Evolutionary conservation across 2,113 vertebrate genomes (phyloP).

Genomic region (Ellobius talpinus): DNA sequence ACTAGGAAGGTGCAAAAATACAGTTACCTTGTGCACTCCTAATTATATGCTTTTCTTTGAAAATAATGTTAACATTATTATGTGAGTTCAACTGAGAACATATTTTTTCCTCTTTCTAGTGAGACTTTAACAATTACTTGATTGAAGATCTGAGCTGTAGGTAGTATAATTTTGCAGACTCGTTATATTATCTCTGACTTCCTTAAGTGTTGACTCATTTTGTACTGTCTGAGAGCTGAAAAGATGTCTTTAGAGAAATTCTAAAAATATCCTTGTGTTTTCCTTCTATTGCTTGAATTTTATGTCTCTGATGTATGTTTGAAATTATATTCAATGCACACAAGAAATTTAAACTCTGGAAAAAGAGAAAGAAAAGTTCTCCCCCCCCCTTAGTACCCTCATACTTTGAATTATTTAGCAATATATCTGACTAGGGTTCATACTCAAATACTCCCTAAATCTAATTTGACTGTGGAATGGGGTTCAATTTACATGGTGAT

Average conservation of each 20-base stretch:
- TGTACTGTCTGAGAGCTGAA: constrained; percentile 64
- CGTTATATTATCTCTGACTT: constrained; percentile 74
- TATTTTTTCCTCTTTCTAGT: constrained; percentile 69
- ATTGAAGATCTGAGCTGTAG: constrained; percentile 75
- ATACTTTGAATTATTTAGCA: constrained; percentile 81
- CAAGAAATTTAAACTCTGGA: constrained; percentile 49
- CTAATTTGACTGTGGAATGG: constrained; percentile 87
- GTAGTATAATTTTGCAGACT: constrained; percentile 73
- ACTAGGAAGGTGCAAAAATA: background rate
- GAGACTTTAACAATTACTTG: constrained; percentile 77
- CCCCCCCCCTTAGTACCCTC: constrained; percentile 60
- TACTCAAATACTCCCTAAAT: constrained; percentile 85
- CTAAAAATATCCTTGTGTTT: constrained; percentile 80
- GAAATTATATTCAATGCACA: constrained; percentile 57
- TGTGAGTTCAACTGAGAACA: constrained; percentile 64
- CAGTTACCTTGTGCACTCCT: constrained; percentile 32
- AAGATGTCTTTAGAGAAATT: constrained; percentile 70
- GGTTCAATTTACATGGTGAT: constrained; percentile 88
- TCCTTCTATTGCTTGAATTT: constrained; percentile 73
- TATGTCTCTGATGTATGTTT: constrained; percentile 63
- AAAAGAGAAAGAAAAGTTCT: constrained; percentile 49
- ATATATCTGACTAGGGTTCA: constrained; percentile 86
- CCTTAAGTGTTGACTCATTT: constrained; percentile 79
- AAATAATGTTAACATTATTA: constrained; percentile 72
- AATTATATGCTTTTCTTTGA: constrained; percentile 72